Percentiles rank a stretch among this genome's conserved stretches.
These are phyloP conservation scores for Drosophila watanabei DNA, from an alignment of 1,140 invertebrate species.

Conservation along the genomic window DNA sequence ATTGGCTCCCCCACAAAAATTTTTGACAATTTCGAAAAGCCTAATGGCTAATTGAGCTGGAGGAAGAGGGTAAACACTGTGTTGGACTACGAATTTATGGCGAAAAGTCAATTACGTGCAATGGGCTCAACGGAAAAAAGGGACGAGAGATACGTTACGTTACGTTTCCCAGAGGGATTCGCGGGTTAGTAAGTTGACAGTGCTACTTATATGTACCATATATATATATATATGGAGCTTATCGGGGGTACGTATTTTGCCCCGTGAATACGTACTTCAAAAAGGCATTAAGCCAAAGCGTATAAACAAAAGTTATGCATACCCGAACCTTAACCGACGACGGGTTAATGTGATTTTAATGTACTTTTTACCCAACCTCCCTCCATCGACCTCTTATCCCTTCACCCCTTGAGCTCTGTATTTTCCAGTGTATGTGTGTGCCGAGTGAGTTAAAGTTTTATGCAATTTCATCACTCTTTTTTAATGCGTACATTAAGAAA, in stretches of 20 bases:
- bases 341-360: constrained; percentile 84
- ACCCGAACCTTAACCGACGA: constrained; percentile 76
- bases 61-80: constrained; percentile 20
- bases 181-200: constrained; percentile 45
- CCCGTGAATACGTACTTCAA: constrained; percentile 61
- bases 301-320: constrained; percentile 82
- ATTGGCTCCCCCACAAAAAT: constrained; percentile 61
- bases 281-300: constrained; percentile 70
- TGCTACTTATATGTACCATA: constrained; percentile 17
- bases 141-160: constrained; percentile 15
- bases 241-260: constrained; percentile 12
- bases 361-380: constrained; percentile 67
- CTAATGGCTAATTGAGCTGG: constrained; percentile 53
- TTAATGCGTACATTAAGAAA: constrained; percentile 54
- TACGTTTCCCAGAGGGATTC: constrained; percentile 26
- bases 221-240: constrained; percentile 30
- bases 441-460: constrained; percentile 53
- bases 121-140: not conserved
- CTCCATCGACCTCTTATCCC: not conserved
- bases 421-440: constrained; percentile 5
- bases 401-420: not conserved
- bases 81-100: constrained; percentile 58
- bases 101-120: constrained; percentile 71
- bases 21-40: constrained; percentile 69
- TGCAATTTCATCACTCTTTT: constrained; percentile 47